These are phyloP conservation scores for Polymixis flavicincta DNA, from an alignment of 2,888 invertebrate genomes.

Conservation along the genomic window DNA sequence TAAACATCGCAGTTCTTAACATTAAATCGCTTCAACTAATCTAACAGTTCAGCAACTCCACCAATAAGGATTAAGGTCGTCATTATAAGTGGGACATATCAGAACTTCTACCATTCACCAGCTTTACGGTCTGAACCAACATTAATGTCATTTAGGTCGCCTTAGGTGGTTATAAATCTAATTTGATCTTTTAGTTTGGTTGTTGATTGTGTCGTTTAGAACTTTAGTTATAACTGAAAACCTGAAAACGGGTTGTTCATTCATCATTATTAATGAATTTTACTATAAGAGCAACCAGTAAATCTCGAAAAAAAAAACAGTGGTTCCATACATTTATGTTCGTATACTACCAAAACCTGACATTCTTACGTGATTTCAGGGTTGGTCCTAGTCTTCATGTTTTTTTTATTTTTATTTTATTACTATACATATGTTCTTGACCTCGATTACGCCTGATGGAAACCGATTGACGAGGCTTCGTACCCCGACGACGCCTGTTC, in stretches of 20 bases:
- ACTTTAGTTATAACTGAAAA: neutral
- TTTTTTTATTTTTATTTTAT: no score
- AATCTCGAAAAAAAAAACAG: neutral
- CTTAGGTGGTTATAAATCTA: conserved; percentile 23
- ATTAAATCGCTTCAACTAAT: conserved; percentile 24
- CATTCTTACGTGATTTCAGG: neutral
- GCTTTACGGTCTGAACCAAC: conserved; percentile 47
- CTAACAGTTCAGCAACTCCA: conserved; percentile 41
- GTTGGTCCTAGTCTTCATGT: neutral
- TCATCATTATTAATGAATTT: neutral
- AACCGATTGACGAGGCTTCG: no score
- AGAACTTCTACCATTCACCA: conserved; percentile 52
- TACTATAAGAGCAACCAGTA: neutral
- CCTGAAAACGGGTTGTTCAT: neutral
- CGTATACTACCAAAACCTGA: no score
- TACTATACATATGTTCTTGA: no score
- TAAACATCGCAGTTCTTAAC: conserved; percentile 4
- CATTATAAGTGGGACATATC: conserved; percentile 52
- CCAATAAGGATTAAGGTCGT: conserved; percentile 30
- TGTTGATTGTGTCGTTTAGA: neutral
- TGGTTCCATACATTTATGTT: neutral
- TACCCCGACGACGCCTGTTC: no score
- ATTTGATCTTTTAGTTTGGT: neutral
- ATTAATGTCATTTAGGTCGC: conserved; percentile 23
- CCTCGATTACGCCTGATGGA: no score